Evolutionary conservation across 1,140 invertebrate species (phyloP).

Genomic region (Coptotermes formosanus): DNA sequence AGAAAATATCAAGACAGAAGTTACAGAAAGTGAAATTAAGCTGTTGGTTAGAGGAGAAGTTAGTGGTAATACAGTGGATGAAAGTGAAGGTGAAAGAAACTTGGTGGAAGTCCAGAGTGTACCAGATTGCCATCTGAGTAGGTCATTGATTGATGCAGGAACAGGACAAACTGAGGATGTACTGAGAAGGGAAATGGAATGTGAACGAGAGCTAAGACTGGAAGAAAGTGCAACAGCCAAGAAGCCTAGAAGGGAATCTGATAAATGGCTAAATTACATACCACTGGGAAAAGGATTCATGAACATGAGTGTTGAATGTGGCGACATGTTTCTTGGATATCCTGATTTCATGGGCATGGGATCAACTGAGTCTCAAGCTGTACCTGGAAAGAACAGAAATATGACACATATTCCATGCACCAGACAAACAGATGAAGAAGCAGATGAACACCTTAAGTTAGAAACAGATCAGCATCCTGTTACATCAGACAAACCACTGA

Average conservation of each 20-base stretch:
- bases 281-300: slow-evolving; percentile 6
- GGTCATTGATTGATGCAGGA: background rate
- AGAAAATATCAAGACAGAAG: background rate
- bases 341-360: background rate
- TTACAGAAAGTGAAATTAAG: background rate
- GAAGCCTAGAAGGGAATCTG: background rate
- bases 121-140: background rate
- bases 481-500: no score
- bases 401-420: background rate
- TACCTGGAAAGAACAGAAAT: background rate
- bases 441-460: background rate
- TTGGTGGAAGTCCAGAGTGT: background rate
- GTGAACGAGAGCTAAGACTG: background rate
- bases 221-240: background rate
- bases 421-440: background rate
- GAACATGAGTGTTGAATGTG: slow-evolving; percentile 16
- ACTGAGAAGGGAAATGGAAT: background rate
- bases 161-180: background rate
- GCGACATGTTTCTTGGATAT: slow-evolving; percentile 17
- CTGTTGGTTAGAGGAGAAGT: background rate
- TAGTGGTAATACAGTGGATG: background rate
- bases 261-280: background rate
- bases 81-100: background rate
- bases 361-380: background rate
- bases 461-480: background rate